A percentile compares a stretch with the other conserved stretches of the same genome.
Evolutionary conservation across 2,113 vertebrate genomes (phyloP).

Genomic region (Zeus faber): DNA sequence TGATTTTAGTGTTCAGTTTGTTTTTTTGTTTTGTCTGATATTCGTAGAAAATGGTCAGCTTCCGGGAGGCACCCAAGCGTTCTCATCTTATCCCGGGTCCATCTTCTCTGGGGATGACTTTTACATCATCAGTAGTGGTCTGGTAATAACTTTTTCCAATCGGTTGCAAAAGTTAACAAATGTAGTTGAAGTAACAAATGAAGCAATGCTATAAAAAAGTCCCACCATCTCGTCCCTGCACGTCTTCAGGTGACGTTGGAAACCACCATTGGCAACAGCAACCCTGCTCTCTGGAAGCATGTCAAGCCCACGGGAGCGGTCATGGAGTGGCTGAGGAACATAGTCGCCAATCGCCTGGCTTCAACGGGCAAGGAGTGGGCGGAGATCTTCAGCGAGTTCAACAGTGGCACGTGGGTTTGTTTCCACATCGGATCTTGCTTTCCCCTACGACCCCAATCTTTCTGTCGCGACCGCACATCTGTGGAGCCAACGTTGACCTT

Average conservation of each 20-base stretch:
- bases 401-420: constrained; percentile 94
- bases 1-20: too few relatives aligned
- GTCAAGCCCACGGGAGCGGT: constrained; percentile 77
- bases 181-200: background rate
- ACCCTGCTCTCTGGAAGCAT: constrained; percentile 83
- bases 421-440: too few relatives aligned
- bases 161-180: too few relatives aligned
- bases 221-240: background rate
- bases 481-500: too few relatives aligned
- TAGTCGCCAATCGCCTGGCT: constrained; percentile 88
- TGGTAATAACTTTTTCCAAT: constrained; percentile 70
- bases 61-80: constrained; percentile 79
- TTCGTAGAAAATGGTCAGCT: constrained; percentile 65
- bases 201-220: background rate
- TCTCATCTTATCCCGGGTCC: constrained; percentile 91
- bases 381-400: constrained; percentile 78
- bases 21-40: background rate
- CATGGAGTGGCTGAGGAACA: constrained; percentile 91
- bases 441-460: too few relatives aligned
- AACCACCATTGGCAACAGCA: constrained; percentile 93
- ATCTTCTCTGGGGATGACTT: constrained; percentile 95
- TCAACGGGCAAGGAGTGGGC: constrained; percentile 79
- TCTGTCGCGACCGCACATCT: background rate
- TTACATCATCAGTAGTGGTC: constrained; percentile 88
- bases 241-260: constrained; percentile 83